A percentile compares a stretch with the other conserved stretches of the same genome.
These are phyloP conservation scores for Cheilosia variabilis DNA, from an alignment of 2,888 invertebrate species.

Conservation along the genomic window DNA sequence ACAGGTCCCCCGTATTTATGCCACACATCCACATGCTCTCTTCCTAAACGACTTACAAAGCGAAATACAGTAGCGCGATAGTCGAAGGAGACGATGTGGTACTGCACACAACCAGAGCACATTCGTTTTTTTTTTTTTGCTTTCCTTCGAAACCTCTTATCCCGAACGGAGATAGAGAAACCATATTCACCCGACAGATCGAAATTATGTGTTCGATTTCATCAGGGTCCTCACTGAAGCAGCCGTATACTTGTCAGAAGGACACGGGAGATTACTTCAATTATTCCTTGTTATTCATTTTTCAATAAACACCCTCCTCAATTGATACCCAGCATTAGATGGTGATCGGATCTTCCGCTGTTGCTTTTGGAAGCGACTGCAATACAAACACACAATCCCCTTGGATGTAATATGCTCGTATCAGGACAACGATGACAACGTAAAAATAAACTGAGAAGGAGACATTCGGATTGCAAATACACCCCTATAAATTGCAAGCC, in stretches of 20 bases:
- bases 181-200: constrained; percentile 59
- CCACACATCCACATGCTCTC: constrained; percentile 21
- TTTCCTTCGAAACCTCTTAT: constrained; percentile 49
- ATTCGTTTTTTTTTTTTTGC: constrained; percentile 13
- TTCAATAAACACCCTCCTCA: constrained; percentile 66
- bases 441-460: constrained; percentile 28
- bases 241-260: constrained; percentile 57
- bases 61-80: constrained; percentile 22
- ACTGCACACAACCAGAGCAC: constrained; percentile 40
- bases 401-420: constrained; percentile 5
- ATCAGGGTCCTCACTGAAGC: constrained; percentile 61
- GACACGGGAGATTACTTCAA: constrained; percentile 72
- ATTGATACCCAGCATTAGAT: constrained; percentile 31
- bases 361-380: constrained; percentile 26
- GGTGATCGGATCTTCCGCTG: constrained; percentile 60
- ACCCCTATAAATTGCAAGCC: constrained; percentile 71
- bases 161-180: constrained; percentile 31
- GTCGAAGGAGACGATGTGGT: constrained; percentile 44
- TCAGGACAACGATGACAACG: constrained; percentile 15
- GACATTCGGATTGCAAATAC: constrained; percentile 68
- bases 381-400: constrained; percentile 28
- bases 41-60: constrained; percentile 50
- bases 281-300: constrained; percentile 71
- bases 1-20: constrained; percentile 43
- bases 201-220: constrained; percentile 73